Conservation (phyloP, 2,797 vertebrate species). For the Loris lydekkerianus region DNA sequence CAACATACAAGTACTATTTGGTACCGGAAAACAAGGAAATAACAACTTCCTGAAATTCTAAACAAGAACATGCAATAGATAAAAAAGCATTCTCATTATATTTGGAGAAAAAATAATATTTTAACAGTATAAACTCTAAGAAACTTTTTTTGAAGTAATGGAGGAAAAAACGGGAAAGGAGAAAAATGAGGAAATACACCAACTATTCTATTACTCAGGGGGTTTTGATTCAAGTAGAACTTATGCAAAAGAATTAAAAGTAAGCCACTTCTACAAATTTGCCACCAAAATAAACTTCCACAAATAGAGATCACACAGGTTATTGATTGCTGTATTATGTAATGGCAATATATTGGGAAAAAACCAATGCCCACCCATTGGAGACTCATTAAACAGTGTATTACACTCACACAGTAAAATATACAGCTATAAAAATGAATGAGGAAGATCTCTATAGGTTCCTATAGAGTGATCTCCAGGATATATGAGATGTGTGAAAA, state of each 20-base stretch:
- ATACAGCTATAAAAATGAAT: not conserved
- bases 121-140: too few species aligned
- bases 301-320: not conserved
- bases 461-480: not conserved
- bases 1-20: too few species aligned
- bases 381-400: not conserved
- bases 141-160: too few species aligned
- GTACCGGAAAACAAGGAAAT: too few species aligned
- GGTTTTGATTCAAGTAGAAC: not conserved
- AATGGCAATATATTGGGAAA: not conserved
- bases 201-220: not conserved
- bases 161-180: too few species aligned
- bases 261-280: constrained; percentile 16
- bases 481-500: not conserved
- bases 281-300: constrained; percentile 7
- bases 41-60: too few species aligned
- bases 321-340: not conserved
- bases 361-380: not conserved
- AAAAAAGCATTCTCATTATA: too few species aligned
- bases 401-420: not conserved
- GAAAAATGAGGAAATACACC: too few species aligned
- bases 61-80: too few species aligned
- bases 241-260: constrained; percentile 22
- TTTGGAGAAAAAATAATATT: too few species aligned
- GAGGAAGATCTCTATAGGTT: not conserved